Evolutionary conservation across 1,140 invertebrate species (phyloP), one percentile per base, ranked within the genome.

Genomic region (Temnothorax longispinosus): DNA sequence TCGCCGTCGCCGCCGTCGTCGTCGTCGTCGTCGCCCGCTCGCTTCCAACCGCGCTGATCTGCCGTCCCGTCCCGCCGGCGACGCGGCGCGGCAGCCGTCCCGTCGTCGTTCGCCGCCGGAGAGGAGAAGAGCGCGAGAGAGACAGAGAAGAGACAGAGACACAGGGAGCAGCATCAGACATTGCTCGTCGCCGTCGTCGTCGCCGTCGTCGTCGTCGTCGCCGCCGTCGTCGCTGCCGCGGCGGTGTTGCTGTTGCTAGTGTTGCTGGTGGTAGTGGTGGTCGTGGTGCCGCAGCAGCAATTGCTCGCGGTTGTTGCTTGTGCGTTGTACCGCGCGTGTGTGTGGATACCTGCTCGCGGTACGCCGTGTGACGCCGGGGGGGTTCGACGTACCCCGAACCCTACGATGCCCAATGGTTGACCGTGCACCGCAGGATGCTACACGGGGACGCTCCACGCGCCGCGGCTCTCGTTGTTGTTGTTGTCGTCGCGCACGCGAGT

Each of bases 351-450:
- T 56, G 52, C 32, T 54, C 58, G 69, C 76, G 85, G 87, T 27
- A 27, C 27, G 67, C 69, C 27, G 27, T 84, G 47, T 76, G 65
- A 65, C 64, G 75, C 84, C 69, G 32, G 88, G n/a, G 88, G 91
- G 88, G 87, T 91, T 91, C 85, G 84, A 90, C 85, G 78, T 90
- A 90, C 90, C 90, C 74, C 80, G 41, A 84, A 0, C 41, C 88
- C 90, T 91, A 93, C 91, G 93, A 94, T 95, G 94, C 94, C 94
- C 93, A 94, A 95, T 95, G 94, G 94, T 95, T 94, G 94, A 95
- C 93, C 92, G 92, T 90, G 90, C 89, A 85, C 75, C 87, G 86
- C 91, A 92, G 90, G 90, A 92, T 93, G 94, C 89, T 92, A 54
- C 41, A 75, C 92, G 94, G 91, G 94, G 94, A 94, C 93, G 93